A percentile compares a stretch with the other conserved stretches of the same genome.
Evolutionary conservation across 2,797 vertebrate genomes (phyloP).

Genomic region (Lepilemur ruficaudatus): DNA sequence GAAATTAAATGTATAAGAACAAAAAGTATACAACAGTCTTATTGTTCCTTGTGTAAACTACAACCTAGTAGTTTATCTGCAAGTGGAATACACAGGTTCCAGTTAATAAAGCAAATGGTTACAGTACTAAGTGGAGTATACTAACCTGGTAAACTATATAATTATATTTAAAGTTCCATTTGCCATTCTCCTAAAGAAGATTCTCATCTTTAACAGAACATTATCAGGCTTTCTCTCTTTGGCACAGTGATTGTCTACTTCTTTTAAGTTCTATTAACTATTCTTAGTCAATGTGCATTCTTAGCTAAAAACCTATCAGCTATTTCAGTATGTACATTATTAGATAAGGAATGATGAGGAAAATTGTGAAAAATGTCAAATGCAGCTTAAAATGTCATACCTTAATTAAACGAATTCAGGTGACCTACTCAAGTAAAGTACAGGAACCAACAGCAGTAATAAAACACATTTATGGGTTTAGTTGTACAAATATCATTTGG

Average conservation of each 20-base stretch:
- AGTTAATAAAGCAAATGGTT: not conserved
- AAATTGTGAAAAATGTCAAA: not conserved
- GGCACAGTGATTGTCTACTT: not conserved
- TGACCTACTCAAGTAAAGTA: not conserved
- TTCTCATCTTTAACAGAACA: not conserved
- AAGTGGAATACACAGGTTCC: not conserved
- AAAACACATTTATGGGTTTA: not conserved
- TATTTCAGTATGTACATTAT: not conserved
- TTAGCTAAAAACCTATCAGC: not conserved
- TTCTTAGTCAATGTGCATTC: not conserved
- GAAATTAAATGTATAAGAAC: not conserved
- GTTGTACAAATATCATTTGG: not conserved
- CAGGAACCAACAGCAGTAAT: not conserved
- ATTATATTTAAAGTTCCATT: not conserved
- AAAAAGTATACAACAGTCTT: not conserved
- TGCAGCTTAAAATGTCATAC: not conserved
- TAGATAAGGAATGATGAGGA: not conserved
- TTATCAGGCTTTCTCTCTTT: not conserved
- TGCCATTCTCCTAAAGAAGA: not conserved
- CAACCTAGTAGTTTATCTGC: not conserved
- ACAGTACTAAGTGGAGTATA: not conserved
- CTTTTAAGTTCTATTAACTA: not conserved
- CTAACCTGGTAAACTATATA: not conserved
- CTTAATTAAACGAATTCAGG: constrained; percentile 2
- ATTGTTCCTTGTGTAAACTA: not conserved